These are phyloP conservation scores for Nomada fabriciana DNA, from an alignment of 2,888 invertebrate species.

Conservation along the genomic window DNA sequence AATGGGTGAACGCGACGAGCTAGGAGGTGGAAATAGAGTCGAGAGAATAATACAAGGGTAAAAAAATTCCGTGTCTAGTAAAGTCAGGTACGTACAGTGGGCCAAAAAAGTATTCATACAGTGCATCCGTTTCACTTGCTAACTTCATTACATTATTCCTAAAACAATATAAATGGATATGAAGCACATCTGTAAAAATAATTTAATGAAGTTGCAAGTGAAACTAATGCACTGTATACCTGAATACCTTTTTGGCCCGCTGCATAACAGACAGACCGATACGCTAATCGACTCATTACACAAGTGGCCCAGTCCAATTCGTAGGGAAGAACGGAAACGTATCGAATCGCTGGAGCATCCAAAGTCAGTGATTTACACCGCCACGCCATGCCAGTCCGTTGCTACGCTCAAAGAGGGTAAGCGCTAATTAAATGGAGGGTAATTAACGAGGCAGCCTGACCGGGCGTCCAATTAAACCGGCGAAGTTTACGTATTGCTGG, in stretches of 20 bases:
- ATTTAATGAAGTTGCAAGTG: too few species aligned
- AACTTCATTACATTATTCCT: too few species aligned
- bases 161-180: too few species aligned
- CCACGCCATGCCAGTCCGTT: constrained; percentile 22
- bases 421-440: constrained; percentile 73
- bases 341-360: constrained; percentile 56
- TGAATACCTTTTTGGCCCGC: background rate
- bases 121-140: too few species aligned
- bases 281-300: constrained; percentile 28
- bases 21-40: background rate
- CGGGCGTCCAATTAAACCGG: constrained; percentile 68
- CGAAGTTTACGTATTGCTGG: constrained; percentile 63
- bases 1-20: background rate
- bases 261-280: constrained; percentile 12
- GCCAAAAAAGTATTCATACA: too few species aligned
- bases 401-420: constrained; percentile 63
- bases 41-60: background rate
- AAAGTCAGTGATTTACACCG: constrained; percentile 69
- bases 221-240: too few species aligned
- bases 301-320: constrained; percentile 16
- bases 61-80: background rate
- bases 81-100: background rate
- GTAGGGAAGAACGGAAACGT: constrained; percentile 29
- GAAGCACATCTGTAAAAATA: too few species aligned
- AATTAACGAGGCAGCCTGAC: constrained; percentile 70